Base-by-base conservation (phyloP, 2,888 invertebrate species). In the Drosophila ezoana region DNA sequence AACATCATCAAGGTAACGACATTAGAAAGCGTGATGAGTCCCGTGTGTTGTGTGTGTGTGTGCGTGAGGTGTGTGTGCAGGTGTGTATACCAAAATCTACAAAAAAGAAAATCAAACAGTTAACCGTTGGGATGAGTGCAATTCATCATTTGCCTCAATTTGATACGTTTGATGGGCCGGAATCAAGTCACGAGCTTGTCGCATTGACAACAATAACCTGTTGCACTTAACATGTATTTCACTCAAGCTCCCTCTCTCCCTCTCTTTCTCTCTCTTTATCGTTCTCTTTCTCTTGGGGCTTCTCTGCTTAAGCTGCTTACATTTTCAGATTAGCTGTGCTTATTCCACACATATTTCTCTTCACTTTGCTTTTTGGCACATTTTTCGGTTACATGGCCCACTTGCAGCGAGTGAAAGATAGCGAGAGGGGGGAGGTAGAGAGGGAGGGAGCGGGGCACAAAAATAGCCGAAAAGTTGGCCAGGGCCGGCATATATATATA, bases 21-120 rank as follows among this genome's bases (percentile, higher is more conserved):
- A 80, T 71, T 81, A 83, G 83, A 83, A 83, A 83, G 88, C 88
- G 82, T 76, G 76, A 75, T 83, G 77, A 76, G 79, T 68, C 47
- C 43, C 41, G 57, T 47, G 54, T 63, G 37, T 40, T 61, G 32
- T 43, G 2, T 37, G 5, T 28, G 16, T 48, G 20, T 9, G 23
- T 23, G 23, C 23, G 23, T 23, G 23, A 13, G 35, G 43, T 51
- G 35, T 47, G 35, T 47, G 28, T 40, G 49, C 45, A 23, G 49
- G 18, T 73, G 47, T 44, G 40, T 58, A 13, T 58, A 49, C 28
- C 76, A 44, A 69, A 72, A 61, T 62, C 43, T 56, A 65, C 65
- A 57, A 72, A 45, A 57, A 72, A 45, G 47, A 62, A 74, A 64
- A 48, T 38, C 59, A 57, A 64, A 65, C 57, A 53, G 65, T 76